These are phyloP conservation scores for Gopherus evgoodei DNA, from an alignment of 2,113 vertebrate species.

Conservation along the genomic window DNA sequence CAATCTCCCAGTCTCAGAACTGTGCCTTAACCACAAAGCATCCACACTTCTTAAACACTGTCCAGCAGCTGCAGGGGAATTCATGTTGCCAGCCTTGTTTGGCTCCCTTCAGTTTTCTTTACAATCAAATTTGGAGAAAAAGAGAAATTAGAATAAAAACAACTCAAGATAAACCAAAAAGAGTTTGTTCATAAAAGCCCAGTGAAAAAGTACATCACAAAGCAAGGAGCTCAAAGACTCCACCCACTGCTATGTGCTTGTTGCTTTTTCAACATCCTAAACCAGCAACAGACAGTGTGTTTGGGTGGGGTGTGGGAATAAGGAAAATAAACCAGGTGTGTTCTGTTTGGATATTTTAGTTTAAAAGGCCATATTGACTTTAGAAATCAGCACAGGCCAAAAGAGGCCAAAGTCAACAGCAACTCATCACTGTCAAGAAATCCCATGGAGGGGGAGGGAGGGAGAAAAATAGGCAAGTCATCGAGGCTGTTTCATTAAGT, in stretches of 20 bases:
- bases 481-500: too few relatives aligned
- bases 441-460: neutral
- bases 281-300: neutral
- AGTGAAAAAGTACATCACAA: neutral
- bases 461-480: neutral
- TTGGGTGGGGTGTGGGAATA: constrained; percentile 3
- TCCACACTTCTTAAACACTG: neutral
- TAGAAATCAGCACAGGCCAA: neutral
- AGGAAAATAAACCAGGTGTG: neutral
- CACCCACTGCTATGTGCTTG: neutral
- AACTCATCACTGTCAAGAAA: neutral
- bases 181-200: neutral
- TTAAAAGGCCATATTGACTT: neutral
- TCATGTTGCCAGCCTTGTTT: accelerated
- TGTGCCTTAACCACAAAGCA: neutral
- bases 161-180: neutral
- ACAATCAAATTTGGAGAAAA: neutral
- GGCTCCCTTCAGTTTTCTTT: neutral
- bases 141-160: neutral
- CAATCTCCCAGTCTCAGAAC: neutral
- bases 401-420: neutral
- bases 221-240: neutral
- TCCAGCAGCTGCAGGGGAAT: neutral
- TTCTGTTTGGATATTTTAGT: neutral
- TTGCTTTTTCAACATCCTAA: neutral